A percentile compares a stretch with the other conserved stretches of the same genome.
phyloP scores from a whole-genome alignment of 1,140 invertebrate species.

The Manduca sexta region DNA sequence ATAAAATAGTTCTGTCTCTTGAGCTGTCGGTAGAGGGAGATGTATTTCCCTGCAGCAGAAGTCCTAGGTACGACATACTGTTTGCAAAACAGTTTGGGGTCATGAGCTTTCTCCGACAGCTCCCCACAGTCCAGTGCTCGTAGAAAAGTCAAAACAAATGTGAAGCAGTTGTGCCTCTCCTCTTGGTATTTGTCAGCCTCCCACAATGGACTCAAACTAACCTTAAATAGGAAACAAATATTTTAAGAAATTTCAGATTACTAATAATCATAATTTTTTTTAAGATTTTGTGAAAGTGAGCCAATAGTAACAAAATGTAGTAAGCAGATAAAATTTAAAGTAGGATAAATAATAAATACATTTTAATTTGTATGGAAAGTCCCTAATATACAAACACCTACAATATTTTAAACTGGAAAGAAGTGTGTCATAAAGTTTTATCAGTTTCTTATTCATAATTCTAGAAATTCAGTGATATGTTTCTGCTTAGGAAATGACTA shows the following conservation, averaged over 20 bases:
- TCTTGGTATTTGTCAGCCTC: conserved; percentile 80
- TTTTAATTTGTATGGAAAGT: too few relatives aligned
- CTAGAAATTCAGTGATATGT: too few relatives aligned
- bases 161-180: conserved; percentile 84
- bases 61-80: conserved; percentile 84
- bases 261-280: too few relatives aligned
- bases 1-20: conserved; percentile 68
- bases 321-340: too few relatives aligned
- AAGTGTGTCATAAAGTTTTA: neutral
- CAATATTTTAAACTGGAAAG: neutral
- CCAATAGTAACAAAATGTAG: too few relatives aligned
- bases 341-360: too few relatives aligned
- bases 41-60: conserved; percentile 85
- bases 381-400: too few relatives aligned
- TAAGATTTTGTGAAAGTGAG: too few relatives aligned
- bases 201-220: conserved; percentile 78
- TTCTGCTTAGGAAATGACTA: too few relatives aligned
- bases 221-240: conserved; percentile 44
- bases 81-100: conserved; percentile 81
- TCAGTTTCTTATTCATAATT: neutral
- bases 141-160: conserved; percentile 84
- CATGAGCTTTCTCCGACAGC: conserved; percentile 77
- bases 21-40: conserved; percentile 82
- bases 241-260: neutral
- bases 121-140: conserved; percentile 76